Base-by-base conservation (phyloP, 2,113 vertebrate species). In the Pelodiscus sinensis region DNA sequence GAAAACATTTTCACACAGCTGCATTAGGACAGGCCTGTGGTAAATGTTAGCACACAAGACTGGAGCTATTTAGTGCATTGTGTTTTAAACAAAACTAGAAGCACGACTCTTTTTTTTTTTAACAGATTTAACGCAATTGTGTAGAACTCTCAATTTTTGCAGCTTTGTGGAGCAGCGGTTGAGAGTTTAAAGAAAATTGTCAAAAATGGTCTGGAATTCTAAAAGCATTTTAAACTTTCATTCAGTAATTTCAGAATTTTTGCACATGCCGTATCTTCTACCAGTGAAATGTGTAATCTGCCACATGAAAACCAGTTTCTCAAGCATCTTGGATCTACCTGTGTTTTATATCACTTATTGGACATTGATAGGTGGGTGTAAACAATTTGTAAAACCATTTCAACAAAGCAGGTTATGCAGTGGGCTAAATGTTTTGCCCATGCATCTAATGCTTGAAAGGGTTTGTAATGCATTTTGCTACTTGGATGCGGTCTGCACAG, bases 371-470 rank as follows among this genome's bases (percentile, higher is more conserved):
- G 86, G 90, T 97, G 90, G 94, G 90, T 87, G 91, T 92, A 88
- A 88, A 92, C 68, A 78, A 81, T 97, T 96, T 93, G 82, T 95
- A 90, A 94, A 94, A 94, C 1, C 31, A 44, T 97, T 95, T 96
- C 77, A 97, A 87, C 60, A 93, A 62, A 95, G 92, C 88, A 90
- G 87, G 55, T 68, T 73, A 82, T 94, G 93, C 84, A 95, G 1
- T 60, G 44, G 91, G 86, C 92, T 92, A 54, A 91, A 81, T 82
- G 50, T 87, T 54, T 93, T 84, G 81, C 87, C 89, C 25, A 1
- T 65, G 88, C 55, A 5, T 65, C 55, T 82, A 75, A 77, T 79
- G 86, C 90, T 92, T 31, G 56, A 94, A 93, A 81, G 84, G 73
- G 81, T 90, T 97, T 93, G 82, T 86, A 89, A 71, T 54, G 25